Evolutionary conservation across 2,888 invertebrate genomes (phyloP).

Genomic region (Lithophane leautieri): DNA sequence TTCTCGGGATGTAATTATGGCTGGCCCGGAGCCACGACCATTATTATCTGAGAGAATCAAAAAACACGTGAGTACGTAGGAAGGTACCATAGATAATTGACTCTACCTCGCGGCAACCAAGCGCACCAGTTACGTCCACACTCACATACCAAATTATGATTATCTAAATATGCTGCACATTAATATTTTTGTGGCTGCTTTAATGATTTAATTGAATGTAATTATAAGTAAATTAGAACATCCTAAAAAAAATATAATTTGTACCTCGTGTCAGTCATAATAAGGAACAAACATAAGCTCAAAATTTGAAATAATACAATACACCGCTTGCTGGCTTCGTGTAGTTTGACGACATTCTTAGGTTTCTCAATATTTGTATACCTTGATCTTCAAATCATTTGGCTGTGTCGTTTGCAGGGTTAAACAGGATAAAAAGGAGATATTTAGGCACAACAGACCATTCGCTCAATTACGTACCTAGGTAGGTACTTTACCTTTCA

Average conservation of each 20-base stretch:
- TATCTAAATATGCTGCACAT: slow-evolving; percentile 42
- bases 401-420: not conserved
- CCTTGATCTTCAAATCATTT: slow-evolving; percentile 6
- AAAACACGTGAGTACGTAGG: slow-evolving; percentile 70
- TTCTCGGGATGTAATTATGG: slow-evolving; percentile 88
- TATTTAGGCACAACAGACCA: not conserved
- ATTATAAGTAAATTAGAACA: slow-evolving; percentile 46
- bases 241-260: slow-evolving; percentile 36
- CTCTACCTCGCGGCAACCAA: slow-evolving; percentile 61
- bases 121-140: slow-evolving; percentile 51
- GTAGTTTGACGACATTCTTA: slow-evolving; percentile 32
- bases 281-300: slow-evolving; percentile 11
- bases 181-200: slow-evolving; percentile 29
- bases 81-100: slow-evolving; percentile 73
- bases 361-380: slow-evolving; percentile 28
- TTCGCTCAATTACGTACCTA: not conserved
- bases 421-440: not conserved
- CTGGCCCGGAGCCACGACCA: slow-evolving; percentile 69
- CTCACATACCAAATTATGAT: slow-evolving; percentile 49
- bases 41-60: slow-evolving; percentile 75
- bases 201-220: slow-evolving; percentile 42
- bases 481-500: not conserved
- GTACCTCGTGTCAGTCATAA: slow-evolving; percentile 11
- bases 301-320: not conserved
- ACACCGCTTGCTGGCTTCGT: not conserved